phyloP scores from a whole-genome alignment of 2,888 invertebrate species.

The Eristalis pertinax region DNA sequence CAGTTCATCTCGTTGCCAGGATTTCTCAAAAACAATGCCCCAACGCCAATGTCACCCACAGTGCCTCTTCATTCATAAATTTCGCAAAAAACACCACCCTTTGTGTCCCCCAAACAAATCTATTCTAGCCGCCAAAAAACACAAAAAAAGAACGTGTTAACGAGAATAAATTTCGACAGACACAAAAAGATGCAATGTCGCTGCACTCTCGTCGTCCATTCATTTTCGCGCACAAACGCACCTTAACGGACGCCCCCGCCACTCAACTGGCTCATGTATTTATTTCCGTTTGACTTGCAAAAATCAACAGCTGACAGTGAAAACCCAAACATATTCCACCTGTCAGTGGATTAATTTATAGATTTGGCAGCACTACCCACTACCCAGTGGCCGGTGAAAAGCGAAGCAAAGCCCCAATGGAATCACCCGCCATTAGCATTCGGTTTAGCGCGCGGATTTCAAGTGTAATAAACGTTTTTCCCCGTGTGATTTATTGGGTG shows the following conservation, averaged over 20 bases:
- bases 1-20: too few species aligned
- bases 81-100: too few species aligned
- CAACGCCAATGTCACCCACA: too few species aligned
- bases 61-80: too few species aligned
- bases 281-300: constrained; percentile 45
- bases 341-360: constrained; percentile 60
- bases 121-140: too few species aligned
- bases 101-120: too few species aligned
- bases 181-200: too few species aligned
- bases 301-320: constrained; percentile 48
- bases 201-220: too few species aligned
- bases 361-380: constrained; percentile 54
- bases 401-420: constrained; percentile 18
- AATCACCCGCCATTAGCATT: constrained; percentile 34
- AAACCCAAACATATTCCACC: constrained; percentile 55
- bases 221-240: too few species aligned
- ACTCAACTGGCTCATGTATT: constrained; percentile 10
- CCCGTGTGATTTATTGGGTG: constrained; percentile 57
- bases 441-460: constrained; percentile 46
- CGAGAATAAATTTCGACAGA: too few species aligned
- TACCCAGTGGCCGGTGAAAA: background rate
- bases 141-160: too few species aligned
- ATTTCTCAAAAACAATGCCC: too few species aligned
- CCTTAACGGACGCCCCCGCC: background rate
- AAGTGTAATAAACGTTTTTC: constrained; percentile 43